Conservation (phyloP, 2,797 vertebrate genomes). For the Coreius guichenoti region DNA sequence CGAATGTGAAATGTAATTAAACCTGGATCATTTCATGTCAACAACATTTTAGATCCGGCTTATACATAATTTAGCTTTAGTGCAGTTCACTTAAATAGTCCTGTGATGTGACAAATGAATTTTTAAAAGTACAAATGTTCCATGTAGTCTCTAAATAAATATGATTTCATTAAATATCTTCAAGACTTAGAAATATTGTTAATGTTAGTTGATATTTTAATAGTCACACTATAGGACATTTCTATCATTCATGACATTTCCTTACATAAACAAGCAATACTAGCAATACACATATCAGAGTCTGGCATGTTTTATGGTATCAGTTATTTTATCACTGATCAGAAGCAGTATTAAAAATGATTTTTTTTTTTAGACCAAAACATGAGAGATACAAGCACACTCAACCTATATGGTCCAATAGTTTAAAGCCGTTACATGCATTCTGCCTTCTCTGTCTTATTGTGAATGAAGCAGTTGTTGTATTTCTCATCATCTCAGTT, state of each 20-base stretch:
- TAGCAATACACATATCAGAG: neutral
- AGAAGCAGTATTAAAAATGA: neutral
- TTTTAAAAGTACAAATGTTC: neutral
- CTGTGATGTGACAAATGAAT: neutral
- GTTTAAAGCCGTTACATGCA: neutral
- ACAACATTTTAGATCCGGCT: neutral
- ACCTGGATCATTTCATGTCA: neutral
- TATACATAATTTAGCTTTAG: neutral
- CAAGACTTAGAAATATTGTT: neutral
- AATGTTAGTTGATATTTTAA: neutral
- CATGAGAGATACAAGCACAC: neutral
- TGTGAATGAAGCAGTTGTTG: neutral
- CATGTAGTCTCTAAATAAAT: neutral
- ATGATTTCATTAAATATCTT: neutral
- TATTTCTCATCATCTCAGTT: neutral
- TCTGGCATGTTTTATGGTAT: neutral
- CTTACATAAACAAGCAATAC: neutral
- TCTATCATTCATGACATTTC: neutral
- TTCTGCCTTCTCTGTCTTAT: neutral
- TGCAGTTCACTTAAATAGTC: neutral
- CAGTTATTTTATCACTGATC: neutral
- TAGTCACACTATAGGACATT: neutral
- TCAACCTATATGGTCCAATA: neutral
- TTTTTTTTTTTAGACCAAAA: neutral
- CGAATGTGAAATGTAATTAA: neutral